phyloP scores from a whole-genome alignment of 2,888 invertebrate genomes.

The Deilephila elpenor region DNA sequence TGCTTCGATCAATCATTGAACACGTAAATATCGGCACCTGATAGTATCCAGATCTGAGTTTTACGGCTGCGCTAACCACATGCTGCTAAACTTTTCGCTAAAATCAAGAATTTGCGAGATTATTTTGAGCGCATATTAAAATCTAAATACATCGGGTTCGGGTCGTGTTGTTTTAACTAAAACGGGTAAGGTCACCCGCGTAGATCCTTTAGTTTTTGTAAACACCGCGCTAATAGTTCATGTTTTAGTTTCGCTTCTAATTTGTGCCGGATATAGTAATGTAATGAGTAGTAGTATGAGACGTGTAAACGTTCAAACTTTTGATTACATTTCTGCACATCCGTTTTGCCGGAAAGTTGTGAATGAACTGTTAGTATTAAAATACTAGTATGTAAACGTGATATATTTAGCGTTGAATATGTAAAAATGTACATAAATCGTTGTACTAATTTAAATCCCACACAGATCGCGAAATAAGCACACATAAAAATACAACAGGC shows the following conservation, averaged over 20 bases:
- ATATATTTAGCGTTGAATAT: not conserved
- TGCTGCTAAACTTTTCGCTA: constrained; percentile 64
- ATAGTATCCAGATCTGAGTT: constrained; percentile 70
- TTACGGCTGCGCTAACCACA: constrained; percentile 69
- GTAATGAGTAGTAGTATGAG: not conserved
- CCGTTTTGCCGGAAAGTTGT: not conserved
- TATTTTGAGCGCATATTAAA: constrained; percentile 48
- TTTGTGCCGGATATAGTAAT: not conserved
- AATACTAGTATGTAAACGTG: no score
- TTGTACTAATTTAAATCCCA: constrained; percentile 24
- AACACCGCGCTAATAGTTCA: not conserved
- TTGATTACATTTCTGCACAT: constrained; percentile 1
- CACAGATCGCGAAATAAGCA: not conserved
- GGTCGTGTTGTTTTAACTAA: constrained; percentile 24
- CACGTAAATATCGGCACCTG: constrained; percentile 72
- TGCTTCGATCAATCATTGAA: constrained; percentile 73
- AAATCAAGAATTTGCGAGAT: constrained; percentile 60
- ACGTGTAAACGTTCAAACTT: not conserved
- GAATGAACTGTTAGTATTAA: constrained; percentile 11
- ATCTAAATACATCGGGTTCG: constrained; percentile 32
- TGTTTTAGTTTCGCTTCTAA: not conserved
- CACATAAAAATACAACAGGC: constrained; percentile 1
- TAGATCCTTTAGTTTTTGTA: constrained; percentile 29
- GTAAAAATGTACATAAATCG: constrained; percentile 1
- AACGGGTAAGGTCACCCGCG: constrained; percentile 30